phyloP scores from a whole-genome alignment of 2,797 vertebrate species.

The Sardinella longiceps region DNA sequence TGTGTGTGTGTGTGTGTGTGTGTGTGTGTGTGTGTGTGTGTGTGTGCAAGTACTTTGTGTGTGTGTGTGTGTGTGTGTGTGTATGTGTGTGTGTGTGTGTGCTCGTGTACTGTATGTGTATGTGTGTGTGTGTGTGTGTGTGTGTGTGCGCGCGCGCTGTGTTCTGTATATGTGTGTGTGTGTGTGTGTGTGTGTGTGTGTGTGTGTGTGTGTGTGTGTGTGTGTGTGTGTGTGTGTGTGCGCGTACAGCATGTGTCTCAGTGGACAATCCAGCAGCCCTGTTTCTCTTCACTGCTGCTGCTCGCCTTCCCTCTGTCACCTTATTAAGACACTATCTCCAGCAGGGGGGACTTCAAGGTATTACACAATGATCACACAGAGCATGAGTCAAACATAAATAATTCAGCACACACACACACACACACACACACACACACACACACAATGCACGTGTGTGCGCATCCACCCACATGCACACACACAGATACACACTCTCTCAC shows the following conservation, averaged over 20 bases:
- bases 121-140: neutral
- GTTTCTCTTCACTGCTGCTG: neutral
- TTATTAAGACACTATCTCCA: conserved; percentile 36
- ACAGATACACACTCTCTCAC: too few relatives aligned
- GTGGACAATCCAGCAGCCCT: neutral
- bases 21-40: neutral
- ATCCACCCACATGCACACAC: too few relatives aligned
- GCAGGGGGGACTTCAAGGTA: conserved; percentile 11
- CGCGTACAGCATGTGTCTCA: neutral
- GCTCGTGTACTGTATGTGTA: neutral
- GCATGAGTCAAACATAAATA: conserved; percentile 13
- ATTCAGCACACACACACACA: neutral
- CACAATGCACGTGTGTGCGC: too few relatives aligned
- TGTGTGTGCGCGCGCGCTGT: neutral
- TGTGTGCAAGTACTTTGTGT: neutral
- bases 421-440: too few relatives aligned
- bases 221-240: neutral
- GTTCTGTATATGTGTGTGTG: neutral
- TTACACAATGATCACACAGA: conserved; percentile 13
- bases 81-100: neutral
- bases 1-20: neutral
- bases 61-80: neutral
- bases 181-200: neutral
- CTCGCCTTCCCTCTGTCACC: neutral
- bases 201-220: neutral